Conservation (phyloP, 2,797 vertebrate species). For the Hippocampus kuda region DNA sequence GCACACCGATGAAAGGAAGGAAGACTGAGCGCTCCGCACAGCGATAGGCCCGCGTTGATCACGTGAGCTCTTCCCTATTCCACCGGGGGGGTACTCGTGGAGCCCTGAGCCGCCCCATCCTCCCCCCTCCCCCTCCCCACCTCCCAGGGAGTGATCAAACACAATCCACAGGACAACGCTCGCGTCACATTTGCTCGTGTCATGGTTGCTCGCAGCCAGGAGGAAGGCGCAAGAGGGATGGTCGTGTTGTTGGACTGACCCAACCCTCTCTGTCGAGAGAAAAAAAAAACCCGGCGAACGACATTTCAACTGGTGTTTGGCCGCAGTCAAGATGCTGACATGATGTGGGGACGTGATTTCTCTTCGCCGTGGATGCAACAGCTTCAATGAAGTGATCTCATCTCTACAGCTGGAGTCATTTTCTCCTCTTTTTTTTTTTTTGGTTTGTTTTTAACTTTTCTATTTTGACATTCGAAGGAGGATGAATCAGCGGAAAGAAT, state of each 20-base stretch:
- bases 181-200: conserved; percentile 24
- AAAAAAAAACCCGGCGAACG: neutral
- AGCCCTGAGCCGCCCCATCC: conserved; percentile 22
- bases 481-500: conserved; percentile 48
- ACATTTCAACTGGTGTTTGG: conserved; percentile 55
- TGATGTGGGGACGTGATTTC: conserved; percentile 24
- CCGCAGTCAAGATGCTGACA: conserved; percentile 37
- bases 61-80: conserved; percentile 69
- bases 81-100: conserved; percentile 38
- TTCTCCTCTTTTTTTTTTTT: neutral
- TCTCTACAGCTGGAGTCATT: neutral
- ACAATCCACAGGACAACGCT: conserved; percentile 34
- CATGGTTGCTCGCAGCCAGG: conserved; percentile 9
- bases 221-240: neutral
- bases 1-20: neutral
- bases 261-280: neutral
- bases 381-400: conserved; percentile 3
- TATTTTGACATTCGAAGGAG: conserved; percentile 9
- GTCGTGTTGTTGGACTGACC: neutral
- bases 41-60: conserved; percentile 64
- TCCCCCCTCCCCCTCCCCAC: conserved; percentile 13
- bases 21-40: conserved; percentile 55
- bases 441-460: conserved; percentile 37
- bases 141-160: conserved; percentile 46
- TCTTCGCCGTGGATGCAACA: conserved; percentile 3